Percentiles rank a stretch among this genome's conserved stretches.
Evolutionary conservation across 1,140 invertebrate genomes (phyloP).

Genomic region (Drosophila ironensis): DNA sequence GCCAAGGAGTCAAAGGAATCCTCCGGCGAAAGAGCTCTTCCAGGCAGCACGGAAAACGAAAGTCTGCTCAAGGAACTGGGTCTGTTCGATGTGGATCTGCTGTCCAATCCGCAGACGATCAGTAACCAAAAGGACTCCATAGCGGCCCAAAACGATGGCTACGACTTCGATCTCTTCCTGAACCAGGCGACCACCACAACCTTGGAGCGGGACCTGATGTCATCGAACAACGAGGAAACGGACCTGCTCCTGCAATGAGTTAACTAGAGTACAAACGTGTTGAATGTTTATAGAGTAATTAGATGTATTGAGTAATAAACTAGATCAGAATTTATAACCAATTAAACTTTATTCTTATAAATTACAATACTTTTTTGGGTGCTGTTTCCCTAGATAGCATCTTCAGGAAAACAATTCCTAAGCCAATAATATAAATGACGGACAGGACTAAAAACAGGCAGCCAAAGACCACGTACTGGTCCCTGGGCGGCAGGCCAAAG

Average conservation of each 20-base stretch:
- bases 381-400: not conserved
- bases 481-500: conserved; percentile 77
- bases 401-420: not conserved
- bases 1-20: conserved; percentile 3
- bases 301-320: not conserved
- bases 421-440: not conserved
- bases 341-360: not conserved
- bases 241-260: conserved; percentile 68
- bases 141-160: conserved; percentile 66
- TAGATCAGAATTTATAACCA: not conserved
- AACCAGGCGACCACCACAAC: conserved; percentile 61
- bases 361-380: not conserved
- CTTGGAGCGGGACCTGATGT: conserved; percentile 71
- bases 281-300: not conserved
- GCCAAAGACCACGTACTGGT: conserved; percentile 83
- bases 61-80: conserved; percentile 69
- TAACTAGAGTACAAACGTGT: conserved; percentile 24
- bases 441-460: conserved; percentile 61
- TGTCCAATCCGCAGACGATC: conserved; percentile 70
- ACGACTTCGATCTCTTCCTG: conserved; percentile 74
- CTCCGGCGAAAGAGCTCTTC: not conserved
- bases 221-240: conserved; percentile 67
- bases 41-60: conserved; percentile 57
- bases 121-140: conserved; percentile 70
- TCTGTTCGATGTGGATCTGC: conserved; percentile 67